phyloP scores from a whole-genome alignment of 2,888 invertebrate genomes.

The Cephus spinipes region DNA sequence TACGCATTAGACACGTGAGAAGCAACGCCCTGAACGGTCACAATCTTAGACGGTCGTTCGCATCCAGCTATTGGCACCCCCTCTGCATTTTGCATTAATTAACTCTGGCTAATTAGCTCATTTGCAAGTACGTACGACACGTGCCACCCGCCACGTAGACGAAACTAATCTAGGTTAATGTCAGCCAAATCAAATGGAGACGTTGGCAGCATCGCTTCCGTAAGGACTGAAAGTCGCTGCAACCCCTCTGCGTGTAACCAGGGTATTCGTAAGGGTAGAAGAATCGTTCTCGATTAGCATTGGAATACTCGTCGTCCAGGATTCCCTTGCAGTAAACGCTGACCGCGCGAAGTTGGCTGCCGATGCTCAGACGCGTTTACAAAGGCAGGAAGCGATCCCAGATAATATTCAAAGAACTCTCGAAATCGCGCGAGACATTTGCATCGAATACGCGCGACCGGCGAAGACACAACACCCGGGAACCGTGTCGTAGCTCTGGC shows the following conservation, averaged over 20 bases:
- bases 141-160: constrained; percentile 10
- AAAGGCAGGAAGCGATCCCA: neutral
- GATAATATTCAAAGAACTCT: neutral
- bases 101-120: constrained; percentile 8
- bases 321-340: neutral
- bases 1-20: neutral
- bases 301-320: neutral
- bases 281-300: neutral
- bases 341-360: neutral
- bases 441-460: neutral
- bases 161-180: constrained; percentile 19
- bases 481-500: neutral
- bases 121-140: constrained; percentile 13
- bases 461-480: neutral
- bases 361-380: neutral
- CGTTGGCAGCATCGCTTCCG: neutral
- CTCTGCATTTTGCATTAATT: constrained; percentile 10
- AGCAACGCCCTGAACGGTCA: neutral
- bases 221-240: neutral
- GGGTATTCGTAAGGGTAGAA: neutral
- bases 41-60: neutral
- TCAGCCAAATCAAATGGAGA: neutral
- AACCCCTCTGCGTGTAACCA: neutral
- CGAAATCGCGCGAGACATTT: neutral
- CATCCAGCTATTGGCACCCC: constrained; percentile 13